phyloP scores from a whole-genome alignment of 1,140 invertebrate genomes.

The Camponotus vicinus region DNA sequence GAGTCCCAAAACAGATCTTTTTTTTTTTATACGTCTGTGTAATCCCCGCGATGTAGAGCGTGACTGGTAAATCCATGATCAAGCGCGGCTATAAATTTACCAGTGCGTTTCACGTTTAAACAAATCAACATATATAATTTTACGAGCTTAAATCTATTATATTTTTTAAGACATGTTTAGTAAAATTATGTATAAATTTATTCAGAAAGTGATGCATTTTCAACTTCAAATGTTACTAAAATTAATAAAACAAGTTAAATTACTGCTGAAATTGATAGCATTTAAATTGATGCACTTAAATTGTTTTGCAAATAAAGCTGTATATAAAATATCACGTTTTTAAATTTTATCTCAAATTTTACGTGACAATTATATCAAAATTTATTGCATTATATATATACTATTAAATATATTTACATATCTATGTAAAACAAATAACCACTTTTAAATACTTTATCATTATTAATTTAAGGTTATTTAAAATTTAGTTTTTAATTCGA shows the following conservation, averaged over 20 bases:
- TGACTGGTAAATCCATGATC: neutral
- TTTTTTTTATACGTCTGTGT: neutral
- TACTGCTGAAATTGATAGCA: constrained; percentile 14
- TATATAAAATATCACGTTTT: neutral
- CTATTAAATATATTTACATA: neutral
- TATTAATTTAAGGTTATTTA: neutral
- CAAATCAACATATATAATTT: neutral
- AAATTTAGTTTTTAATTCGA: neutral
- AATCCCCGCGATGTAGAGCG: neutral
- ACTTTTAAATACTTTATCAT: neutral
- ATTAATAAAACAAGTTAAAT: neutral
- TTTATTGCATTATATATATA: neutral
- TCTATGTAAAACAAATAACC: neutral
- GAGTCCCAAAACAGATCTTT: neutral
- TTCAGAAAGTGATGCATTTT: constrained; percentile 7
- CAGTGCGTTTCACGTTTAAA: neutral
- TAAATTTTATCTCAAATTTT: constrained; percentile 6
- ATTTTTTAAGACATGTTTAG: neutral
- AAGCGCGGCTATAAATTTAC: neutral
- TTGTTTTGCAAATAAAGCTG: neutral
- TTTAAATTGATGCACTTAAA: neutral
- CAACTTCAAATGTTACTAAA: neutral
- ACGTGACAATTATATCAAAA: neutral
- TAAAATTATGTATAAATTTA: neutral
- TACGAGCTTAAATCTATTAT: neutral